Percentiles rank a stretch among this genome's conserved stretches.
phyloP scores from a whole-genome alignment of 2,888 invertebrate species.

The Acanthosoma haemorrhoidale region DNA sequence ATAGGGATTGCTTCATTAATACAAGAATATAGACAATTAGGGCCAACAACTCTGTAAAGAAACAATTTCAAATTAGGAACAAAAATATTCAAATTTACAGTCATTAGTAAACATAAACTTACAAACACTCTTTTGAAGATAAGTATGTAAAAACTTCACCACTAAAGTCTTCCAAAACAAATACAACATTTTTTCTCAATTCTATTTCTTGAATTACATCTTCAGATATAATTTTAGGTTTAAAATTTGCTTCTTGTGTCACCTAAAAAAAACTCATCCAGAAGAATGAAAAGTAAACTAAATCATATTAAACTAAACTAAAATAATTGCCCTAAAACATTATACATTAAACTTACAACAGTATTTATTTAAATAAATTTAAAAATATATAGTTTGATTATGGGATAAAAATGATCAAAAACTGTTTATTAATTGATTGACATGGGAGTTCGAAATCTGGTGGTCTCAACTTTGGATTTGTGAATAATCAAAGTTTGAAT shows the following conservation, averaged over 20 bases:
- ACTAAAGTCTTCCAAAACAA: slow-evolving; percentile 71
- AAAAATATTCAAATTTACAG: not conserved
- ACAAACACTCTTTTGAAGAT: slow-evolving; percentile 61
- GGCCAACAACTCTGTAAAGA: slow-evolving; percentile 66
- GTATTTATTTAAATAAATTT: no score
- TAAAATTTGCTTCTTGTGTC: slow-evolving; percentile 57
- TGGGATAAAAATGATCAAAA: no score
- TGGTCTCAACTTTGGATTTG: no score
- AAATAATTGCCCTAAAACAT: no score
- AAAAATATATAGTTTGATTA: no score
- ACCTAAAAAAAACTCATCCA: slow-evolving; percentile 48
- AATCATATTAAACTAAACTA: no score
- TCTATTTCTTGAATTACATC: slow-evolving; percentile 50
- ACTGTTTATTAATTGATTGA: no score
- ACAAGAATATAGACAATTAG: slow-evolving; percentile 71
- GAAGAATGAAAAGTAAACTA: no score
- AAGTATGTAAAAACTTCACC: slow-evolving; percentile 65
- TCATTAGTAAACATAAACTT: slow-evolving; percentile 48
- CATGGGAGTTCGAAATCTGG: no score
- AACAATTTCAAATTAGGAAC: slow-evolving; percentile 2
- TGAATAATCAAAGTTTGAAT: no score
- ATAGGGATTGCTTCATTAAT: slow-evolving; percentile 64
- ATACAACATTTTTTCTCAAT: slow-evolving; percentile 60
- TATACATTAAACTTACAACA: no score
- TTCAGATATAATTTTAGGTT: slow-evolving; percentile 61